Evolutionary conservation across 2,888 invertebrate species (phyloP).

Genomic region (Diachrysia chrysitis): DNA sequence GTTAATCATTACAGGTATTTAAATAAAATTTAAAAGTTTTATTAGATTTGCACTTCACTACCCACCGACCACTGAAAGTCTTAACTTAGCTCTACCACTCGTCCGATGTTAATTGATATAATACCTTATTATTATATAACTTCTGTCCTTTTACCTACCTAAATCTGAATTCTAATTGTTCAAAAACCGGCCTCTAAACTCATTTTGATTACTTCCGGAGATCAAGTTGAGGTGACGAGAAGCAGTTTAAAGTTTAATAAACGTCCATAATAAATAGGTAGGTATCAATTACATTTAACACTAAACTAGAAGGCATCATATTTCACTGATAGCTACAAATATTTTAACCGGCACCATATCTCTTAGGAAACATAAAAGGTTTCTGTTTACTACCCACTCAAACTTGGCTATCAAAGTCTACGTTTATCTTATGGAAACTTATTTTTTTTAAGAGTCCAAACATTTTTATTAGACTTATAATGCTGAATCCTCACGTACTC

Average conservation of each 20-base stretch:
- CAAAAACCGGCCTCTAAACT: not conserved
- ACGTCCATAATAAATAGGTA: not conserved
- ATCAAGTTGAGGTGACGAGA: not conserved
- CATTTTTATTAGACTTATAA: constrained; percentile 18
- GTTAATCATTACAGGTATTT: too few relatives aligned
- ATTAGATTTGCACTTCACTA: too few relatives aligned
- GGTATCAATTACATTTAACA: not conserved
- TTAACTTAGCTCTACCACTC: too few relatives aligned
- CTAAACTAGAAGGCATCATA: constrained; percentile 18
- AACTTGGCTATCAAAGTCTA: constrained; percentile 16
- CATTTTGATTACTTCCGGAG: not conserved
- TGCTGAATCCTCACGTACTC: constrained; percentile 17
- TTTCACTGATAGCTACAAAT: constrained; percentile 18
- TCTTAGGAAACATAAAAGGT: constrained; percentile 18
- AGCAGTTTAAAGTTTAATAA: constrained; percentile 5
- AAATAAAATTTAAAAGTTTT: too few relatives aligned
- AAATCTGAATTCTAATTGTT: not conserved
- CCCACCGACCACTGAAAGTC: too few relatives aligned
- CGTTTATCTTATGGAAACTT: constrained; percentile 26
- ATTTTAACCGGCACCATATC: constrained; percentile 26
- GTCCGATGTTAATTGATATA: too few relatives aligned
- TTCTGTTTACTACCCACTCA: constrained; percentile 23
- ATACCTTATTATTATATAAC: too few relatives aligned
- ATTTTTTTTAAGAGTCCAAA: constrained; percentile 17
- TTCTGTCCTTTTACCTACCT: too few relatives aligned